Percentiles rank a stretch among this genome's conserved stretches.
phyloP scores from a whole-genome alignment of 2,113 vertebrate genomes.

The Centropus unirufus region DNA sequence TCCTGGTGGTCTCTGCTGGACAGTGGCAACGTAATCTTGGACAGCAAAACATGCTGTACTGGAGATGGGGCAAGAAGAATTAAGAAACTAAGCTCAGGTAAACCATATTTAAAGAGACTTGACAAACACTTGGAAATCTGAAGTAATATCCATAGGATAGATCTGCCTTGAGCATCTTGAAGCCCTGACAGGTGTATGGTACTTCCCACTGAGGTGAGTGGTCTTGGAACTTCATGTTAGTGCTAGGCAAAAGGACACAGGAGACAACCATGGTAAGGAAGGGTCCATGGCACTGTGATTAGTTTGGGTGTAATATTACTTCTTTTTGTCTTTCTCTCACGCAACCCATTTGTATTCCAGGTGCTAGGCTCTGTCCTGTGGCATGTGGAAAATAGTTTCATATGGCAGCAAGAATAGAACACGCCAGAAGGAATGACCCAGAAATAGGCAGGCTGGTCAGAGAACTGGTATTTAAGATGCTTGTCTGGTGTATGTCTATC shows the following conservation, averaged over 20 bases:
- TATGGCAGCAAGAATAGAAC: neutral
- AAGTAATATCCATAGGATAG: neutral
- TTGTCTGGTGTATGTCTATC: neutral
- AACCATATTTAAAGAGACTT: neutral
- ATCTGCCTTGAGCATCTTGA: neutral
- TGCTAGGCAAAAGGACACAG: neutral
- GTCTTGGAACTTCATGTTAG: neutral
- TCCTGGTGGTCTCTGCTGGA: neutral
- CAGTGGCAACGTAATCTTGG: neutral
- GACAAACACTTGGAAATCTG: neutral
- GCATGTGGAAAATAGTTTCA: neutral
- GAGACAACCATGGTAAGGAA: neutral
- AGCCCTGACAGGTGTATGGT: neutral
- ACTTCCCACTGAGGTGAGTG: neutral
- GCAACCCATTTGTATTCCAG: neutral
- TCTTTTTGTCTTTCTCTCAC: neutral
- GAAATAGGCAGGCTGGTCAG: conserved; percentile 7
- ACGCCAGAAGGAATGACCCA: neutral
- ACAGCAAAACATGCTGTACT: neutral
- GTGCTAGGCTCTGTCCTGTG: neutral
- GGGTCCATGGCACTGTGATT: neutral
- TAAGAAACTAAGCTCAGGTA: neutral
- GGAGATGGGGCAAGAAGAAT: neutral
- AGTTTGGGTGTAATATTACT: neutral
- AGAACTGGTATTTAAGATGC: neutral